phyloP scores from a whole-genome alignment of 2,113 vertebrate species.

The Gavialis gangeticus region DNA sequence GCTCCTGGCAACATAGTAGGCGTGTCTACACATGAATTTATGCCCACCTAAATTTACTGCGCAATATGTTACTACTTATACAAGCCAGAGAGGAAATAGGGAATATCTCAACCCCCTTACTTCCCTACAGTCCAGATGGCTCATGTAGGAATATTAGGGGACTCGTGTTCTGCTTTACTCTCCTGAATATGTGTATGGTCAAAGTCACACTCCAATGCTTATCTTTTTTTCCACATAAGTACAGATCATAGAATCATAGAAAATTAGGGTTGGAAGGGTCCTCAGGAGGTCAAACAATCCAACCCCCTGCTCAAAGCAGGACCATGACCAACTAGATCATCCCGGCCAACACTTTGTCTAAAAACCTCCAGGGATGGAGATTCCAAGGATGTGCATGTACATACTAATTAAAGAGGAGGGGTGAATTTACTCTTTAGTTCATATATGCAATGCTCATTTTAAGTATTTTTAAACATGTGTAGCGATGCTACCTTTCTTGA shows the following conservation, averaged over 20 bases:
- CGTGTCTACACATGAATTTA: not conserved
- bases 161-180: not conserved
- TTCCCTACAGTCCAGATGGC: not conserved
- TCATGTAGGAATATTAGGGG: not conserved
- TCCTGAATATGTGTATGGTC: not conserved
- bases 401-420: not conserved
- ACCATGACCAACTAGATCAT: too few species aligned
- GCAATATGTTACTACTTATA: not conserved
- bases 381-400: not conserved
- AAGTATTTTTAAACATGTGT: not conserved
- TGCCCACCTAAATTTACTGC: not conserved
- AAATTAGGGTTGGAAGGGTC: too few species aligned
- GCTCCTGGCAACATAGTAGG: not conserved
- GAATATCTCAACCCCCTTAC: not conserved
- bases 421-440: not conserved
- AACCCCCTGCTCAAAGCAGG: too few species aligned
- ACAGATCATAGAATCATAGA: too few species aligned
- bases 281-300: too few species aligned
- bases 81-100: accelerated
- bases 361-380: not conserved
- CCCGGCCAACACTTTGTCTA: not conserved
- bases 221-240: not conserved
- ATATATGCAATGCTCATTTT: not conserved
- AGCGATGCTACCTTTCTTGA: not conserved
- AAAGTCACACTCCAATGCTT: not conserved